These are phyloP conservation scores for Diplolepis rosae DNA, from an alignment of 2,888 invertebrate species.

Conservation along the genomic window DNA sequence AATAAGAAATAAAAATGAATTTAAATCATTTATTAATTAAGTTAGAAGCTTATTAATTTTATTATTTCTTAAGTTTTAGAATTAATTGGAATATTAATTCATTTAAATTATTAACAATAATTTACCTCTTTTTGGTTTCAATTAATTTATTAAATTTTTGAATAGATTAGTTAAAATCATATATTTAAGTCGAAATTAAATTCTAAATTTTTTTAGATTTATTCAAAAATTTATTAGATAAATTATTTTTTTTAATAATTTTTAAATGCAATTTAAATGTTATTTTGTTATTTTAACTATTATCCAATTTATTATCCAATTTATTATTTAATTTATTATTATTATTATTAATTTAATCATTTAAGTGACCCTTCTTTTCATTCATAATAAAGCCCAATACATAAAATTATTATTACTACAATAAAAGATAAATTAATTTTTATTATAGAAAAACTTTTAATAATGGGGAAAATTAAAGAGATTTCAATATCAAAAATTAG, in stretches of 20 bases:
- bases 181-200: too few relatives aligned
- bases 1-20: slow-evolving; percentile 37
- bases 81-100: slow-evolving; percentile 77
- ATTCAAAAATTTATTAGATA: slow-evolving; percentile 76
- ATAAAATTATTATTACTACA: too few relatives aligned
- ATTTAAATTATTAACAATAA: slow-evolving; percentile 81
- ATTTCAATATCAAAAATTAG: too few relatives aligned
- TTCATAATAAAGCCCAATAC: too few relatives aligned
- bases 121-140: slow-evolving; percentile 80
- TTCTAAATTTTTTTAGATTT: slow-evolving; percentile 74
- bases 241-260: neutral
- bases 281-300: too few relatives aligned
- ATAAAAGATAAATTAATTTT: slow-evolving; percentile 36
- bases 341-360: too few relatives aligned
- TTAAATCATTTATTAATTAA: slow-evolving; percentile 76
- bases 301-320: too few relatives aligned
- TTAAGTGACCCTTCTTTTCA: too few relatives aligned
- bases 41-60: slow-evolving; percentile 75
- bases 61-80: too few relatives aligned
- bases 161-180: slow-evolving; percentile 57
- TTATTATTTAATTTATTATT: too few relatives aligned
- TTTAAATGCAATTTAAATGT: slow-evolving; percentile 36
- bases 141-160: slow-evolving; percentile 78
- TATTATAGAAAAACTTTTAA: slow-evolving; percentile 71
- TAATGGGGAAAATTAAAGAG: slow-evolving; percentile 78